Evolutionary conservation across 2,797 vertebrate genomes (phyloP).

Genomic region (Scomberomorus guttatus): DNA sequence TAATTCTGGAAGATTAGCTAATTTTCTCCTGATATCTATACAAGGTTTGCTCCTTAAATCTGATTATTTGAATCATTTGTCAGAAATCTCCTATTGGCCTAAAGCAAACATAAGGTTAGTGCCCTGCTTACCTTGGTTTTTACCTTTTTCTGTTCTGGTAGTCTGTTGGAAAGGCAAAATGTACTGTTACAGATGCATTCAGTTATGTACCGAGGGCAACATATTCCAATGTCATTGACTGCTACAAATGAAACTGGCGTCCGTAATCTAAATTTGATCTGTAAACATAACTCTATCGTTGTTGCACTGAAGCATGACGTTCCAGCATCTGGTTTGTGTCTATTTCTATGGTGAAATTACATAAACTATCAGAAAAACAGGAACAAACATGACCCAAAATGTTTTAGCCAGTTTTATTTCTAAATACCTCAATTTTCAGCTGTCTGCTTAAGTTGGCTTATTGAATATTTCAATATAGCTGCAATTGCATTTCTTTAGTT

Average conservation of each 20-base stretch:
- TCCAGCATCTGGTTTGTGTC: conserved; percentile 14
- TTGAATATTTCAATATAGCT: not conserved
- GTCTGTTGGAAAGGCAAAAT: not conserved
- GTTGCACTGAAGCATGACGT: conserved; percentile 10
- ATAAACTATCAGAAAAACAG: conserved; percentile 10
- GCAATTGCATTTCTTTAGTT: not conserved
- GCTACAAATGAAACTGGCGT: not conserved
- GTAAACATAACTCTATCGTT: not conserved
- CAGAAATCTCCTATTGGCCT: not conserved
- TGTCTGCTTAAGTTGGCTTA: not conserved
- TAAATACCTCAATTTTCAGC: not conserved
- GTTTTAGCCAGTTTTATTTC: conserved; percentile 5
- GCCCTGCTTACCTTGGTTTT: not conserved
- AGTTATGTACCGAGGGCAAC: conserved; percentile 12
- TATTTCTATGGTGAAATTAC: conserved; percentile 12
- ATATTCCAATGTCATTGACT: not conserved
- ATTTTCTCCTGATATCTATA: not conserved
- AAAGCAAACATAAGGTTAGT: not conserved
- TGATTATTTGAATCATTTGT: conserved; percentile 3
- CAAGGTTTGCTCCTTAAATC: not conserved
- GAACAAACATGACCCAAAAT: not conserved
- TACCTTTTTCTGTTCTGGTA: not conserved
- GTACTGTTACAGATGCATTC: not conserved
- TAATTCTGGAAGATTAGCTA: too few species aligned
- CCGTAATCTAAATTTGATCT: conserved; percentile 26